Conservation (phyloP, 2,113 vertebrate species). For the Hippocampus mohnikei region DNA sequence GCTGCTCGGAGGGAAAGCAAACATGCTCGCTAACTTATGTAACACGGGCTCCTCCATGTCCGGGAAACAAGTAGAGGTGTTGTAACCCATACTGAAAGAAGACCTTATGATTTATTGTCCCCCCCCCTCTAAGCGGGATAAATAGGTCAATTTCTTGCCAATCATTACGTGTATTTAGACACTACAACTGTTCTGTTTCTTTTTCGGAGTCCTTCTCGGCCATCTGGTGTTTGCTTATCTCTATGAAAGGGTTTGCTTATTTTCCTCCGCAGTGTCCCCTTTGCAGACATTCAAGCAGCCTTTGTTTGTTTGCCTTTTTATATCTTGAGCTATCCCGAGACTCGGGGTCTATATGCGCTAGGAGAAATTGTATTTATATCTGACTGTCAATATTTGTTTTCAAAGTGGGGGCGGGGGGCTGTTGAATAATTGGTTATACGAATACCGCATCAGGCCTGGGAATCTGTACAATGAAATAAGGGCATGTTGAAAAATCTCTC, state of each 20-base stretch:
- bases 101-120: neutral
- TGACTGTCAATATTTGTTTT: conserved; percentile 12
- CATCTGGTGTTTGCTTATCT: conserved; percentile 44
- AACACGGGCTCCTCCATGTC: conserved; percentile 20
- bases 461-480: neutral
- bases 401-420: neutral
- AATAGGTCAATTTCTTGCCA: conserved; percentile 5
- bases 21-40: conserved; percentile 31
- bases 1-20: conserved; percentile 24
- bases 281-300: conserved; percentile 12
- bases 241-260: conserved; percentile 24
- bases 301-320: conserved; percentile 34
- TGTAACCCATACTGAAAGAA: neutral
- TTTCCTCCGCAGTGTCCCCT: conserved; percentile 24
- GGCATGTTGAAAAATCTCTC: neutral
- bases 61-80: neutral
- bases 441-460: neutral
- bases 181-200: conserved; percentile 17
- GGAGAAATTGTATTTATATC: conserved; percentile 6
- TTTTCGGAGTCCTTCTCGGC: conserved; percentile 7
- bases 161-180: conserved; percentile 13
- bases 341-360: conserved; percentile 11
- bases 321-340: conserved; percentile 21
- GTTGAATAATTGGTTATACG: neutral
- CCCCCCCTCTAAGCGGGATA: neutral